Conservation (phyloP, 2,888 invertebrate genomes). For the Lymantria dispar region DNA sequence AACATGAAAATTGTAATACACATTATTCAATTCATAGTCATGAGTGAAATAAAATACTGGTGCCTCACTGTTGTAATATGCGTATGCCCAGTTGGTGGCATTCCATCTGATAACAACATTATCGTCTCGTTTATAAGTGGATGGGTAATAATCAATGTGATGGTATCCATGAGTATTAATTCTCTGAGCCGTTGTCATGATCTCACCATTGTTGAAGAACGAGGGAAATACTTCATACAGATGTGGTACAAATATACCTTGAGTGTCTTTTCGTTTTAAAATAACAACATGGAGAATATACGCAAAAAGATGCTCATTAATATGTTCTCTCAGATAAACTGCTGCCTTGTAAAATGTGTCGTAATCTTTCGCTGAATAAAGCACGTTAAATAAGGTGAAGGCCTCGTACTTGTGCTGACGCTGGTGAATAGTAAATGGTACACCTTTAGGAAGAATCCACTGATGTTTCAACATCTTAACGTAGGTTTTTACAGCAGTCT, state of each 20-base stretch:
- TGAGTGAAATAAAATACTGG: slow-evolving; percentile 87
- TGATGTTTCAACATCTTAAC: slow-evolving; percentile 74
- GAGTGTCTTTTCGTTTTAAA: slow-evolving; percentile 84
- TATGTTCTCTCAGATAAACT: slow-evolving; percentile 84
- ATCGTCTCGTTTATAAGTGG: slow-evolving; percentile 62
- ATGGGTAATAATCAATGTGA: slow-evolving; percentile 51
- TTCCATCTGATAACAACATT: slow-evolving; percentile 84
- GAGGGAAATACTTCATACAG: slow-evolving; percentile 88
- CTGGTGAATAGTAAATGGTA: slow-evolving; percentile 82
- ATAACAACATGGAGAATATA: slow-evolving; percentile 85
- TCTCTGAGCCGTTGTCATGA: slow-evolving; percentile 85
- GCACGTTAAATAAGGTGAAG: slow-evolving; percentile 84
- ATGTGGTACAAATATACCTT: slow-evolving; percentile 85
- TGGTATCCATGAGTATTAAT: slow-evolving; percentile 70
- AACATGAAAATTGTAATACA: slow-evolving; percentile 84
- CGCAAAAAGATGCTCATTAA: slow-evolving; percentile 87
- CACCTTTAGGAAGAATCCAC: slow-evolving; percentile 80
- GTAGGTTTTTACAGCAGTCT: slow-evolving; percentile 80
- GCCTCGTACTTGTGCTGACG: slow-evolving; percentile 84
- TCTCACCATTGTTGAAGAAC: slow-evolving; percentile 86
- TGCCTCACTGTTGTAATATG: slow-evolving; percentile 75
- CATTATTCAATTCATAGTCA: slow-evolving; percentile 86
- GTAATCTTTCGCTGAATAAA: slow-evolving; percentile 87
- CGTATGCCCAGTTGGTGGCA: slow-evolving; percentile 80
- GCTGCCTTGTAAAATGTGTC: slow-evolving; percentile 87